These are phyloP conservation scores for Parnassius smintheus DNA, from an alignment of 2,888 invertebrate genomes.

Conservation along the genomic window DNA sequence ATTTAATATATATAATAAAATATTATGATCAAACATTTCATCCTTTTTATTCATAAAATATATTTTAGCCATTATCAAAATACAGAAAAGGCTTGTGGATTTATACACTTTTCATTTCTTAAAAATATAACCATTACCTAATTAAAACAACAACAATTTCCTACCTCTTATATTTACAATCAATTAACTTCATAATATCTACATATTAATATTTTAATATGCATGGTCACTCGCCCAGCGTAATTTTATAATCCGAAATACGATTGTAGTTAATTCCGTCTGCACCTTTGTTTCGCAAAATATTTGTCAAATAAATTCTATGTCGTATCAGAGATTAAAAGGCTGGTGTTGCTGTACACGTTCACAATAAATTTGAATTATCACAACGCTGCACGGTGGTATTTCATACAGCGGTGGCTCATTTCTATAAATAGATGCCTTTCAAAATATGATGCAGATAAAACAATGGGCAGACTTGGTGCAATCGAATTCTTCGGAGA, in stretches of 20 bases:
- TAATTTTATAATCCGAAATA: constrained; percentile 3
- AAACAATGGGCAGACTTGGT: constrained; percentile 29
- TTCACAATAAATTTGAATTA: constrained; percentile 30
- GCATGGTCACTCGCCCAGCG: no score
- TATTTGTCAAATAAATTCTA: constrained; percentile 29
- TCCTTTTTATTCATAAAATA: no score
- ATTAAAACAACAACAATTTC: no score
- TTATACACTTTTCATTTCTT: no score
- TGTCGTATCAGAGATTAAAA: constrained; percentile 29
- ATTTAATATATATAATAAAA: no score
- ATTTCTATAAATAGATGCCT: constrained; percentile 37
- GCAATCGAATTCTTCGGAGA: constrained; percentile 26
- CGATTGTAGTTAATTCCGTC: constrained; percentile 11
- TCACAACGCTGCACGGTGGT: constrained; percentile 26
- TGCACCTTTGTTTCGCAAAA: constrained; percentile 26
- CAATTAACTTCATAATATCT: no score
- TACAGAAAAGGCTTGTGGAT: no score
- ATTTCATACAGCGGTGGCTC: constrained; percentile 34
- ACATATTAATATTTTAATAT: no score
- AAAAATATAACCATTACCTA: no score
- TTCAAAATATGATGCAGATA: constrained; percentile 33
- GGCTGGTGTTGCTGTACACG: constrained; percentile 26
- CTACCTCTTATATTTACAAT: no score
- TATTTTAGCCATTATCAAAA: no score
- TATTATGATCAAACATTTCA: no score